phyloP scores from a whole-genome alignment of 2,888 invertebrate species.

The Hyposoter didymator region DNA sequence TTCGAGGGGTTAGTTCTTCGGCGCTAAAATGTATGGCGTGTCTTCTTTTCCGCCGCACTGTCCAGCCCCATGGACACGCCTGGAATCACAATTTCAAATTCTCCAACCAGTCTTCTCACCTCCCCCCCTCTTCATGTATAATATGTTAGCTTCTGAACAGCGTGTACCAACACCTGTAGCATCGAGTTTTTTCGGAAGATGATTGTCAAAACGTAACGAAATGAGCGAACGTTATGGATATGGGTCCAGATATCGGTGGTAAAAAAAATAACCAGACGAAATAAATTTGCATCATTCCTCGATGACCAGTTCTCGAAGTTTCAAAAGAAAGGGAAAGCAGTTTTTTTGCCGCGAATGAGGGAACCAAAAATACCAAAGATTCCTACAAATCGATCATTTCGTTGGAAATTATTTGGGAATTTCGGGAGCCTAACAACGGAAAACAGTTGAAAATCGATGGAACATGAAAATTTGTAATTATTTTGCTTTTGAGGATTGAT shows the following conservation, averaged over 20 bases:
- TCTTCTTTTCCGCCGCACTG: slow-evolving; percentile 71
- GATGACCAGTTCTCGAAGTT: slow-evolving; percentile 27
- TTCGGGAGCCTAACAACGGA: neutral
- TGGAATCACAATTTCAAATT: slow-evolving; percentile 80
- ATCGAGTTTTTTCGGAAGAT: slow-evolving; percentile 18
- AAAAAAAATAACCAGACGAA: neutral
- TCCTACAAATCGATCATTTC: neutral
- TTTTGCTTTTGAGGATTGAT: neutral
- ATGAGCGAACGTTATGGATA: slow-evolving; percentile 20
- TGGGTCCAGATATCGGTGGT: no score
- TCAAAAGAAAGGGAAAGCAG: slow-evolving; percentile 5
- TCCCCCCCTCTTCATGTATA: slow-evolving; percentile 29
- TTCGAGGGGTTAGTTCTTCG: slow-evolving; percentile 63
- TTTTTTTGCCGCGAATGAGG: neutral
- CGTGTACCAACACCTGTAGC: slow-evolving; percentile 23
- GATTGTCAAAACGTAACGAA: slow-evolving; percentile 32
- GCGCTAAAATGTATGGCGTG: slow-evolving; percentile 31
- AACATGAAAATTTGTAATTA: neutral
- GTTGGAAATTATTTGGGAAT: neutral
- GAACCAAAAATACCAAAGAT: neutral
- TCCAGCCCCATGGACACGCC: slow-evolving; percentile 75
- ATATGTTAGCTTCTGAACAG: neutral
- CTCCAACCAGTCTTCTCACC: slow-evolving; percentile 69
- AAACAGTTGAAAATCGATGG: neutral
- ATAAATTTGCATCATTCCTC: neutral